Evolutionary conservation across 2,888 invertebrate species (phyloP).

Genomic region (Troilus luridus): DNA sequence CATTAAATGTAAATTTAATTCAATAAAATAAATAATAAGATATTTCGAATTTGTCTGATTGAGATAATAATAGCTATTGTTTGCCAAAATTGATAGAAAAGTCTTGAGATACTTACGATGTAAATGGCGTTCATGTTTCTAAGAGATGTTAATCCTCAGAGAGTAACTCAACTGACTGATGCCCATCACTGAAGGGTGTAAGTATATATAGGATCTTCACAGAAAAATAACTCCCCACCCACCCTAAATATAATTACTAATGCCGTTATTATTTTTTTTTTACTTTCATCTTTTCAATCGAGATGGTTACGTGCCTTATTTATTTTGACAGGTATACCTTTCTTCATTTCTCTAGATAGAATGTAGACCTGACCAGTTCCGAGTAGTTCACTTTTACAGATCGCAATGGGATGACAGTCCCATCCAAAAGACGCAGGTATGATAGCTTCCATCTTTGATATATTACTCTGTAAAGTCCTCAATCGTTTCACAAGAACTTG

Average conservation of each 20-base stretch:
- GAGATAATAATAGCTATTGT: not conserved
- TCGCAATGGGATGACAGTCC: not conserved
- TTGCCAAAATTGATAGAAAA: not conserved
- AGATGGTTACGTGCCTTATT: conserved; percentile 43
- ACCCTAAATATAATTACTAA: conserved; percentile 53
- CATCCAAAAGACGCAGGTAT: not conserved
- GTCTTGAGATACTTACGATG: not conserved
- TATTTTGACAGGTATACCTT: conserved; percentile 18
- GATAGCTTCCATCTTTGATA: not conserved
- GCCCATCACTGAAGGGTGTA: not conserved
- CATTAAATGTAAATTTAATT: no score
- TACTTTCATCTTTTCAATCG: conserved; percentile 46
- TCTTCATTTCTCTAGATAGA: conserved; percentile 13
- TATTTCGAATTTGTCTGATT: not conserved
- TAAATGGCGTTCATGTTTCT: not conserved
- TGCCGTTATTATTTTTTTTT: conserved; percentile 31
- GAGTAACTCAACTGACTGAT: conserved; percentile 19
- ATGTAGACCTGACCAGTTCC: not conserved
- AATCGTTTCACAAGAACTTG: not conserved
- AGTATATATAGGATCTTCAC: conserved; percentile 21
- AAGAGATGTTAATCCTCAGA: not conserved
- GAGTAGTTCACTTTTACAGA: conserved; percentile 10
- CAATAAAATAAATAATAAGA: no score
- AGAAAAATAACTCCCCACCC: conserved; percentile 25
- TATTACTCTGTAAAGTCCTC: not conserved